Percentiles rank a stretch among this genome's conserved stretches.
Evolutionary conservation across 1,140 invertebrate genomes (phyloP).

Genomic region (Daktulosphaira vitifoliae): DNA sequence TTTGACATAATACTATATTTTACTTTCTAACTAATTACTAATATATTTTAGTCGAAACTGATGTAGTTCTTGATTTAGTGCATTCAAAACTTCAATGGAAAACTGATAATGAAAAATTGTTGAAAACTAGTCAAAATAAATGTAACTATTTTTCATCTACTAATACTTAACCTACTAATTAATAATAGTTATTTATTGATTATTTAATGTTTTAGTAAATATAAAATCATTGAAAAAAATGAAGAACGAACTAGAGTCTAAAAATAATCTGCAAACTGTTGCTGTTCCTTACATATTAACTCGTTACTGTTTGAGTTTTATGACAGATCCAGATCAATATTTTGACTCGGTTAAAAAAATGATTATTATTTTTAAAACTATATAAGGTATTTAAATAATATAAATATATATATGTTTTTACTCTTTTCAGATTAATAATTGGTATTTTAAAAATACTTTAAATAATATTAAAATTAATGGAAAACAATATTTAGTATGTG

Average conservation of each 20-base stretch:
- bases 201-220: background rate
- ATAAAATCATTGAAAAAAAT: background rate
- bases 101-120: background rate
- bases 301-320: background rate
- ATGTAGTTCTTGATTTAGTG: slow-evolving; percentile 8
- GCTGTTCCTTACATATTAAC: background rate
- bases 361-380: background rate
- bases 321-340: slow-evolving; percentile 18
- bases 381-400: background rate
- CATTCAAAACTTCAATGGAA: slow-evolving; percentile 11
- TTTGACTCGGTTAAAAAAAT: slow-evolving; percentile 14
- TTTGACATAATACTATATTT: too few species aligned
- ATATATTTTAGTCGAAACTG: background rate
- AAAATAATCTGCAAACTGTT: background rate
- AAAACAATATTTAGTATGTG: slow-evolving; percentile 19
- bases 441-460: slow-evolving; percentile 24
- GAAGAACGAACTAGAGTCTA: background rate
- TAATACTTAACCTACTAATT: background rate
- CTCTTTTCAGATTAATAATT: slow-evolving; percentile 13
- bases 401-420: background rate
- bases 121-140: background rate
- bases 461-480: slow-evolving; percentile 14
- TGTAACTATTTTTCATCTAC: background rate
- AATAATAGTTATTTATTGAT: too few species aligned
- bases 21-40: background rate